phyloP scores from a whole-genome alignment of 2,797 vertebrate species.

The Geotria australis region DNA sequence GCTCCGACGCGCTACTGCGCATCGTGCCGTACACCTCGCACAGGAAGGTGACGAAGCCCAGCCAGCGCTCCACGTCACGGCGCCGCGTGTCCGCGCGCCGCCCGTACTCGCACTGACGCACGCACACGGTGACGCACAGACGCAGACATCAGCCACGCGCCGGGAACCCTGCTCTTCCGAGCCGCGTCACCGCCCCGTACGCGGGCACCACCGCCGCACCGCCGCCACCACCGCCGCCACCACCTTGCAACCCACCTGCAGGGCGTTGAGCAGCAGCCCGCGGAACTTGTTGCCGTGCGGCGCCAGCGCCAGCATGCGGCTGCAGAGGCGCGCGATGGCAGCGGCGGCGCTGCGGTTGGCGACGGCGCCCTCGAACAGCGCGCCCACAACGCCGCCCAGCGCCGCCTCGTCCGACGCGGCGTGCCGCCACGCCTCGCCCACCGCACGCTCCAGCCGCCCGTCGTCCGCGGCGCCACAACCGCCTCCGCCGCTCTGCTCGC shows the following conservation, averaged over 20 bases:
- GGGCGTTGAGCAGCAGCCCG: slow-evolving; percentile 73
- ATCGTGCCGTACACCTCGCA: slow-evolving; percentile 85
- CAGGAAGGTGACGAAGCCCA: slow-evolving; percentile 93
- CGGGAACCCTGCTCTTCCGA: too few relatives aligned
- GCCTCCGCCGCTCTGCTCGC: too few relatives aligned
- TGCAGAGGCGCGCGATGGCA: slow-evolving; percentile 63
- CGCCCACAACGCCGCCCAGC: slow-evolving; percentile 47
- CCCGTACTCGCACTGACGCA: slow-evolving; percentile 48
- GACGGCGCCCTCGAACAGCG: slow-evolving; percentile 66
- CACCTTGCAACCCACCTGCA: slow-evolving; percentile 32
- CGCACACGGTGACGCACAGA: background rate
- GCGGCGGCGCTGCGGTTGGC: slow-evolving; percentile 69
- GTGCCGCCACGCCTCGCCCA: too few relatives aligned
- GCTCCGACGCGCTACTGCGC: slow-evolving; percentile 66
- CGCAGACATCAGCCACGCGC: background rate
- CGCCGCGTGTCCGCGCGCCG: slow-evolving; percentile 51
- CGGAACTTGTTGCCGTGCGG: slow-evolving; percentile 92
- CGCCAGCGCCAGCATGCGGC: slow-evolving; percentile 95
- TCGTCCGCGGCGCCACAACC: too few relatives aligned
- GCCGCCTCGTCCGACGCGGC: slow-evolving; percentile 22
- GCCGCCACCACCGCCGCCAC: too few relatives aligned
- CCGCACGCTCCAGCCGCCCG: too few relatives aligned
- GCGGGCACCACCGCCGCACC: too few relatives aligned
- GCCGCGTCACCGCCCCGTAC: too few relatives aligned
- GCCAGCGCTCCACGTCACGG: slow-evolving; percentile 61